Evolutionary conservation across 2,888 invertebrate species (phyloP), one percentile per base, ranked within the genome.

Genomic region (Eupithecia abbreviata): DNA sequence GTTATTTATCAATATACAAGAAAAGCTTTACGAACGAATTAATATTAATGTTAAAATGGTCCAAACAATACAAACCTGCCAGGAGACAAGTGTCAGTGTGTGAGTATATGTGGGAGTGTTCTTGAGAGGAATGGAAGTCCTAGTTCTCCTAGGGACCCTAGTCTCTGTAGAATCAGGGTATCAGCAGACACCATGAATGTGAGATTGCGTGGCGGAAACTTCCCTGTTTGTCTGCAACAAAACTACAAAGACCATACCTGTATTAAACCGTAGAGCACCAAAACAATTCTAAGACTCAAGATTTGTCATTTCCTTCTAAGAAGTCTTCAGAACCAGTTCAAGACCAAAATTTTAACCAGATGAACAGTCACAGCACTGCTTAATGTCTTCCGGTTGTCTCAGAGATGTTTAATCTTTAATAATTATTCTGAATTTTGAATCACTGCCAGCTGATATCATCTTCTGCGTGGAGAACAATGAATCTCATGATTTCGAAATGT

Each of bases 391-490:
- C 87, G 85, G 84, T 81, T 84, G 81, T 81, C 81, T 79, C 77
- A 73, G 80, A 79, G 81, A 82, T 84, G 80, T 84, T 83, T 81
- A 81, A 82, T 80, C 83, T 79, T 82, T 74, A 79, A 84, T 86
- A 84, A 85, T 88, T 85, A 84, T 85, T 84, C 84, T 81, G 81
- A 80, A 84, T 86, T 88, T 89, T 90, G 88, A 89, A 87, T 89
- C 90, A 88, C 82, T 90, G 88, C 88, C 88, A 89, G 87, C 89
- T 90, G 90, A 90, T 88, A 87, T 90, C 89, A 90, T 89, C 89
- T 88, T 88, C 88, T 85, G 84, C 84, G 84, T 84, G 83, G 82
- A 84, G 86, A 84, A 84, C 81, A 84, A 84, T 82, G 82, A 82
- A 68, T 69, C 67, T 68, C 12, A 69, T 45, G 18, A 68, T 58